Conservation (phyloP, 1,140 invertebrate species). For the Centruroides vittatus region DNA sequence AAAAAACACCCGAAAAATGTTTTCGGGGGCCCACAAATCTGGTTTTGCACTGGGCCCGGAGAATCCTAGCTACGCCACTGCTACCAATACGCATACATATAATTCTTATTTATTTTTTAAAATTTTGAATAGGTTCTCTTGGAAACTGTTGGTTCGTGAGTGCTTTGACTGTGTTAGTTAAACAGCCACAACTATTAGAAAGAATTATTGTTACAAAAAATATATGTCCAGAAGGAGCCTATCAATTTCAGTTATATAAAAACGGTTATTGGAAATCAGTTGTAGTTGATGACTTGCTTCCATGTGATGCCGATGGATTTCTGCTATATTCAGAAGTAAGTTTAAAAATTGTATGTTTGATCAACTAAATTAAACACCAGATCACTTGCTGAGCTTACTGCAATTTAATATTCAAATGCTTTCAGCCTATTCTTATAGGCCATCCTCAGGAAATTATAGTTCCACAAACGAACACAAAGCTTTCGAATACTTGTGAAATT, state of each 20-base stretch:
- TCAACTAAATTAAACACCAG: neutral
- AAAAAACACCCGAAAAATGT: no score
- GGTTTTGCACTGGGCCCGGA: no score
- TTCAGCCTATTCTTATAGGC: no score
- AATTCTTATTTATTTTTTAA: conserved; percentile 39
- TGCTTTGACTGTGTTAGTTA: conserved; percentile 86
- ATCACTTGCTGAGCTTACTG: no score
- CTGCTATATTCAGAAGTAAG: conserved; percentile 59
- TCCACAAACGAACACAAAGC: no score
- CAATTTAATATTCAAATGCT: no score
- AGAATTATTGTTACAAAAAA: conserved; percentile 80
- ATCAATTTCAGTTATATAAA: conserved; percentile 81
- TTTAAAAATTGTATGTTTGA: neutral
- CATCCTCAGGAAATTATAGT: no score
- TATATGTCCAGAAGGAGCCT: conserved; percentile 72
- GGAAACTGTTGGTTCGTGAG: conserved; percentile 97
- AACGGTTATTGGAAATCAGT: conserved; percentile 92
- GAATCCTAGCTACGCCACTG: no score
- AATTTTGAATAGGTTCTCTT: conserved; percentile 91
- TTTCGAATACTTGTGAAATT: no score
- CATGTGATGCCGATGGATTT: conserved; percentile 77
- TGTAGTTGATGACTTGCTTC: conserved; percentile 87
- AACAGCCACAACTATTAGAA: conserved; percentile 79
- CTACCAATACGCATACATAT: no score
- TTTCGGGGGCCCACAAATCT: no score